These are phyloP conservation scores for Alloscopus bannaensis DNA, from an alignment of 2,888 invertebrate genomes.

Conservation along the genomic window DNA sequence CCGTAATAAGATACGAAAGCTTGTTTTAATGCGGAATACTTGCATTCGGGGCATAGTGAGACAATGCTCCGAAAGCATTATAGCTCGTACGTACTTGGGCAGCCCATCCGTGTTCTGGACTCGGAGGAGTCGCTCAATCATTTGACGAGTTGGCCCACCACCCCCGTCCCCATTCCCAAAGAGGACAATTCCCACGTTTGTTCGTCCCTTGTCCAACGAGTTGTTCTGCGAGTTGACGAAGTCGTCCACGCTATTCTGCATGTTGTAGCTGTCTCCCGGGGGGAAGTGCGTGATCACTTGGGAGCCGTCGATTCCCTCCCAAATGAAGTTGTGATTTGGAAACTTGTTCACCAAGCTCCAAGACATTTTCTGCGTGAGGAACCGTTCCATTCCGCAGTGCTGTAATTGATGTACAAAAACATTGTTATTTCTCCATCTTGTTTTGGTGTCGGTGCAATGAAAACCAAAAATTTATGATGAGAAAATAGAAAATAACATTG, in stretches of 20 bases:
- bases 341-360: constrained; percentile 78
- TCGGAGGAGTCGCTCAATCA: constrained; percentile 76
- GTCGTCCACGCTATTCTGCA: constrained; percentile 73
- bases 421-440: not conserved
- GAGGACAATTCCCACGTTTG: constrained; percentile 75
- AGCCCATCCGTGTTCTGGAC: constrained; percentile 76
- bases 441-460: not conserved
- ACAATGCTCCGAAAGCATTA: not conserved
- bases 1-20: constrained; percentile 13
- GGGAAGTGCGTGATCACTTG: constrained; percentile 77
- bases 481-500: constrained; percentile 70
- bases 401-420: constrained; percentile 25
- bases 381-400: constrained; percentile 76
- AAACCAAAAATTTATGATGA: not conserved
- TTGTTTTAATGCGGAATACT: constrained; percentile 12
- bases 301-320: constrained; percentile 75
- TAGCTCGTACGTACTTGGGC: constrained; percentile 75
- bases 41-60: not conserved
- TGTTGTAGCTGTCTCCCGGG: constrained; percentile 74
- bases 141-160: constrained; percentile 77
- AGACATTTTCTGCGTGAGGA: constrained; percentile 78
- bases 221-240: constrained; percentile 75
- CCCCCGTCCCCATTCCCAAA: constrained; percentile 79
- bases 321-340: constrained; percentile 77
- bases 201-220: constrained; percentile 77